Evolutionary conservation across 92 coral and sea anemone species (phyloP), one percentile per base, ranked within the genome.

Genomic region (Umimayanthus chanpuru): DNA sequence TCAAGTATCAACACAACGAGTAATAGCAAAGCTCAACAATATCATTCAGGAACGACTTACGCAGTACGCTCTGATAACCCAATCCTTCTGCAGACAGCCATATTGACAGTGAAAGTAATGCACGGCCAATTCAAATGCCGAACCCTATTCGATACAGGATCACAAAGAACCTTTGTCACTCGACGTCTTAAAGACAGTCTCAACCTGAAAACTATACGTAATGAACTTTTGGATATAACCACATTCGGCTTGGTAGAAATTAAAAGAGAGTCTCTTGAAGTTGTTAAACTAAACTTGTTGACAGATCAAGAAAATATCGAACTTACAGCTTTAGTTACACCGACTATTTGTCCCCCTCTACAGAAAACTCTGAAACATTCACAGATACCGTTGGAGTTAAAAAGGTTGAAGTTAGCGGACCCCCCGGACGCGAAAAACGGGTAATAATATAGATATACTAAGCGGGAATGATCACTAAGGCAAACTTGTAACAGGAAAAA

Each of bases 391-490:
- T 23, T n/a, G 43, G 92, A 90, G 50, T 39, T 90, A 68, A 61
- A 68, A 28, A 70, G 82, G 23, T 68, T 90, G 16, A 56, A 90
- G 50, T 78, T 90, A 10, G 92, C 90, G 16, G 89, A 90, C 68
- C 89, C 89, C n/a, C 76, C 30, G 58, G 3, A 70, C 38, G 66
- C 40, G 70, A 47, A 21, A 72, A 84, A 80, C 21, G 76, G 49
- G 21, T 87, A 23, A 23, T n/a, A 79, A 68, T 1, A 66, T 90
- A 21, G 92, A 90, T 85, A 90, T 90, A 21, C 86, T 90, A 0
- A 90, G 86, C 79, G 92, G 92, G 43, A 85, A 85, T 84, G 92
- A 90, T 43, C 66, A 90, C 89, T 86, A 85, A 44, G 87, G 80
- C 26, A 58, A 90, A 49, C 39, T 90, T 23, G 68, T 90, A 32